Evolutionary conservation across 2,113 vertebrate genomes (phyloP).

Genomic region (Riparia riparia): DNA sequence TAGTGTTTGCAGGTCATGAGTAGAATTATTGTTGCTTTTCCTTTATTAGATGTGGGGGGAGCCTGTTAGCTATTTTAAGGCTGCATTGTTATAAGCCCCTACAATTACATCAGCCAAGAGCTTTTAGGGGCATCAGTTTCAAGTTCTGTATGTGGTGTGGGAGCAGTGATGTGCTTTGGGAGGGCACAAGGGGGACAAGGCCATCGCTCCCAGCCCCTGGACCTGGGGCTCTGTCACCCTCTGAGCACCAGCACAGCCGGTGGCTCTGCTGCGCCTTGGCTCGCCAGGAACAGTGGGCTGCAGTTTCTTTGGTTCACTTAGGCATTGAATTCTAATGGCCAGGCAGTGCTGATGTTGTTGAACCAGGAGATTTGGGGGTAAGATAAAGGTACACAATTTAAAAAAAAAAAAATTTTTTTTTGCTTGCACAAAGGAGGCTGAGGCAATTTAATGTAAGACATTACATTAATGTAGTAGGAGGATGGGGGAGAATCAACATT

Average conservation of each 20-base stretch:
- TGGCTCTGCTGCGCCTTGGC: not conserved
- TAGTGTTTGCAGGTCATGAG: not conserved
- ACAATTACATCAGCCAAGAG: accelerated
- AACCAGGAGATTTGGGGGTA: not conserved
- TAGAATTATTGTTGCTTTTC: not conserved
- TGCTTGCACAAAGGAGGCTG: not conserved
- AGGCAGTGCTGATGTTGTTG: not conserved
- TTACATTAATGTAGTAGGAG: not conserved
- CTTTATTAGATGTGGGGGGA: not conserved
- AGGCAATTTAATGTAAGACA: not conserved
- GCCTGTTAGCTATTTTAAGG: not conserved
- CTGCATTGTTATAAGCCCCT: accelerated
- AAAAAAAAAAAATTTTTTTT: not conserved
- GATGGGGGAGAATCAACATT: not conserved
- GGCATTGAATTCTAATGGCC: not conserved
- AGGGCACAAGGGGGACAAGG: accelerated
- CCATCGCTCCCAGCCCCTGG: accelerated
- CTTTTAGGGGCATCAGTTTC: not conserved
- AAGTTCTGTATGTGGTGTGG: accelerated
- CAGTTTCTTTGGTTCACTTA: not conserved
- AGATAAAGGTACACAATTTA: not conserved
- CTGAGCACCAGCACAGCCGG: accelerated
- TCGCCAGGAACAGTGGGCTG: not conserved
- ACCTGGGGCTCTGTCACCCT: accelerated
- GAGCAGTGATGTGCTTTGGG: accelerated